Evolutionary conservation across 2,797 vertebrate species (phyloP), one percentile per base, ranked within the genome.

Genomic region (Phalanger gymnotis): DNA sequence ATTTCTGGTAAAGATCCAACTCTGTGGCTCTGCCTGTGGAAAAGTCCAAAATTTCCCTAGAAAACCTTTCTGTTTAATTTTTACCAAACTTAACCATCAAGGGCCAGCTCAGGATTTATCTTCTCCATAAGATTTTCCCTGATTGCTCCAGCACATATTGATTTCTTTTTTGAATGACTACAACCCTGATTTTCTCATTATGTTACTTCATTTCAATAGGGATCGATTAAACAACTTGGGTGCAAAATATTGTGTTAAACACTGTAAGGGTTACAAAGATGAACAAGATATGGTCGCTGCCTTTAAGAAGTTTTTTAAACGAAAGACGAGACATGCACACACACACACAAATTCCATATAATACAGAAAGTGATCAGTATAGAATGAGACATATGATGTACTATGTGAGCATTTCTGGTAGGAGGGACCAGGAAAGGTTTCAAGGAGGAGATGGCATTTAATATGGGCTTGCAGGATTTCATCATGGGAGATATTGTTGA

Each of bases 161-260:
- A 66, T 93, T 89, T 90, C 92, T 90, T 89, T 27, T 93, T 40
- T 56, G 93, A 91, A 94, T 96, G 91, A 90, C 81, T 61, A 95
- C 94, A 53, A 31, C 57, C 91, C 19, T 9, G 34, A 92, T 57
- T 55, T 14, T 58, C 13, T 94, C 27, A 73, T 40, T 73, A 40
- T 40, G 40, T 81, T 55, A 90, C 6, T 94, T 25, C 91, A 92
- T 16, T 93, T 95, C 92, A 95, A 92, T 28, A 94, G 92, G 96
- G 81, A 47, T 22, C 0, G 13, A 95, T 52, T 22, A 54, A 94
- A 13, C 96, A 57, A 53, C 28, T 47, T 61, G 66, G n/a, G 73
- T 30, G 53, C 10, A 54, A 57, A 28, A 91, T 56, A 87, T 47
- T 53, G 3, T 53, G 56, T 94, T 53, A 95, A 95, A 25, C 10